These are phyloP conservation scores for Burhinus oedicnemus DNA, from an alignment of 2,113 vertebrate species.

Conservation along the genomic window DNA sequence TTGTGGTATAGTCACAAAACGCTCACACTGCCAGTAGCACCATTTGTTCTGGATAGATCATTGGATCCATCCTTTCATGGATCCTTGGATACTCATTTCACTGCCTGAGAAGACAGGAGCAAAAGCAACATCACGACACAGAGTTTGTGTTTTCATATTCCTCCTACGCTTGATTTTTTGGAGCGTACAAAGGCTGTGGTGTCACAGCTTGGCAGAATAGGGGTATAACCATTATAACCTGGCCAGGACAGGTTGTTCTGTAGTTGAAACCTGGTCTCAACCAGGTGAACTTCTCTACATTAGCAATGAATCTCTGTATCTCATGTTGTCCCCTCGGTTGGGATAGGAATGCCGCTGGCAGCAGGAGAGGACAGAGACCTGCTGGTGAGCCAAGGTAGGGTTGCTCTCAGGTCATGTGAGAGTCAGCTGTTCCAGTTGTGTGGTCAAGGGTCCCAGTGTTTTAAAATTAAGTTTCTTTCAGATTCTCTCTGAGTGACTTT, in stretches of 20 bases:
- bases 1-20: neutral
- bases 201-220: neutral
- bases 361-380: neutral
- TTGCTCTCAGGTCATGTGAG: neutral
- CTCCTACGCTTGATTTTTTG: neutral
- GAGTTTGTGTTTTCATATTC: neutral
- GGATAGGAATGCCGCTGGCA: neutral
- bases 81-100: neutral
- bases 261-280: neutral
- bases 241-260: neutral
- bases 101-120: neutral
- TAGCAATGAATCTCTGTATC: neutral
- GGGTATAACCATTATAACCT: neutral
- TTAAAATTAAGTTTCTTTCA: neutral
- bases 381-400: neutral
- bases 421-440: neutral
- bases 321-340: neutral
- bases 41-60: neutral
- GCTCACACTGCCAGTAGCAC: neutral
- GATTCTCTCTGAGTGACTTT: neutral
- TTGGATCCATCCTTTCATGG: neutral
- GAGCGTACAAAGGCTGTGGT: neutral
- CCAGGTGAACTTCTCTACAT: neutral
- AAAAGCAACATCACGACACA: neutral
- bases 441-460: neutral